Conservation (phyloP, 2,113 vertebrate genomes). For the Brachypteracias leptosomus region DNA sequence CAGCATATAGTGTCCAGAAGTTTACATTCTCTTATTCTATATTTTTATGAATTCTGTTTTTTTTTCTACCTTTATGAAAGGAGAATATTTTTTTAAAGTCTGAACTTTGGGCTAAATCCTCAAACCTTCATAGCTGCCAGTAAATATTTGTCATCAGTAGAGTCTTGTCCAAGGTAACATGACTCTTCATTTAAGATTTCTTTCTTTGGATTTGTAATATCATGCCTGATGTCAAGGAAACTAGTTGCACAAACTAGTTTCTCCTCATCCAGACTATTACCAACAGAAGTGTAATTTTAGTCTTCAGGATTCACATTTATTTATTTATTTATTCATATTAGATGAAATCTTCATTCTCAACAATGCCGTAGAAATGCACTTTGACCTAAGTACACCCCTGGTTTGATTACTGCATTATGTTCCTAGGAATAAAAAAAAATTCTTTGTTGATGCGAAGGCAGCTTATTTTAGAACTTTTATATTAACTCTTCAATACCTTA, state of each 20-base stretch:
- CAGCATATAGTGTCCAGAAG: not conserved
- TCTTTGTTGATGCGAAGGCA: not conserved
- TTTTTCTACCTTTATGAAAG: not conserved
- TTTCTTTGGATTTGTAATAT: not conserved
- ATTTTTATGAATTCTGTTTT: not conserved
- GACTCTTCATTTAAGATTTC: not conserved
- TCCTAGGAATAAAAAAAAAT: not conserved
- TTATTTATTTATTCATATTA: not conserved
- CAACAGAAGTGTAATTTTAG: not conserved
- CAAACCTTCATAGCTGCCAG: not conserved
- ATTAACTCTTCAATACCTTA: not conserved
- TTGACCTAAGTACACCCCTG: not conserved
- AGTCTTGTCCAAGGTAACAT: not conserved
- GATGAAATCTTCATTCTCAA: not conserved
- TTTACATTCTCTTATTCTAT: not conserved
- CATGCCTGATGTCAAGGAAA: not conserved
- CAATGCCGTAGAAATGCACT: not conserved
- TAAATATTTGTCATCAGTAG: not conserved
- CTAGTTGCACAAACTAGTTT: not conserved
- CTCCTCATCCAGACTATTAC: not conserved
- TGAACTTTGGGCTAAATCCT: not conserved
- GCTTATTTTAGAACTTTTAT: not conserved
- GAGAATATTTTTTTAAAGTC: not conserved
- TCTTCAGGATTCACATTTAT: not conserved
- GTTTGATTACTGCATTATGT: not conserved